Evolutionary conservation across 2,113 vertebrate species (phyloP), one percentile per base, ranked within the genome.

Genomic region (Electrona antarctica): DNA sequence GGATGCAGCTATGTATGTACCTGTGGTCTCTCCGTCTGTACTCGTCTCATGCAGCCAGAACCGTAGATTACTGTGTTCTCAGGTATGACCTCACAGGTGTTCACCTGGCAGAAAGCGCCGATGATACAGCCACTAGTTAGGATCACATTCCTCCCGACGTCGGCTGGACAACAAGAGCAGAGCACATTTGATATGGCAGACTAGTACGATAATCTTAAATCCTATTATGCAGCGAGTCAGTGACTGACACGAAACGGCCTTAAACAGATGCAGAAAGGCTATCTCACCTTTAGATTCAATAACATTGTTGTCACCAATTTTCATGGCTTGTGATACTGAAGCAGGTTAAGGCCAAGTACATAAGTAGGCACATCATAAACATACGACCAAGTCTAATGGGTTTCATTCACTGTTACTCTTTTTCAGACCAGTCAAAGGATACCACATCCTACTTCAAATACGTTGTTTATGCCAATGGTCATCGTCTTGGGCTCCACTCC

Each of bases 401-500:
- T 4, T 6, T n/a, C 3, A 29, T 59, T 28, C 57, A 33, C 10
- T 8, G 2, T 2, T 8, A 12, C 33, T 4, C 33, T 41, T 41
- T 21, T 8, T 46, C 0, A 52, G 79, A 8, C 29, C 8, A 10
- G 3, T 12, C 12, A 54, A 69, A 96, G 95, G 96, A 95, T 97
- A 98, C 97, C 94, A 69, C 97, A 98, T 79, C 96, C 98, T 1
- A 99, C 98, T 92, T 99, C 98, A 88, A 99, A 99, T 3, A 99
- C 98, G 3, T 99, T 99, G 79, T 98, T 99, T 89, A 96, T 95
- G 67, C 97, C 98, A 0, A 99, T 97, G 69, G 94, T 89, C 98
- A 99, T 98, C 0, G 96, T 93, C 77, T 99, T 98, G 46, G 97
- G 95, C 68, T 96, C 96, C 60, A 94, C 80, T 3, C 92, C 93